Conservation (phyloP, 1,140 invertebrate genomes). For the Aricia agestis region DNA sequence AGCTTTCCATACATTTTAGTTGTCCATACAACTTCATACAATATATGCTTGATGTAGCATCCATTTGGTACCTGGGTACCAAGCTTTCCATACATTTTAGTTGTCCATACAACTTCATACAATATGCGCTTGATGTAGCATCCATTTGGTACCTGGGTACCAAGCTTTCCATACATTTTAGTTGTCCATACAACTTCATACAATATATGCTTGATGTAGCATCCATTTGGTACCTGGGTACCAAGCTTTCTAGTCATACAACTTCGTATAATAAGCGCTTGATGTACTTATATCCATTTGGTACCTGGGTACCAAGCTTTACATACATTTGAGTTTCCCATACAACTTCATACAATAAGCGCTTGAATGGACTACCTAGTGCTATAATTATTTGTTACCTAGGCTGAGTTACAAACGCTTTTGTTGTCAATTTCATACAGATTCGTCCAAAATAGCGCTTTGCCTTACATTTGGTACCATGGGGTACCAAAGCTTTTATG, state of each 20-base stretch:
- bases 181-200: neutral
- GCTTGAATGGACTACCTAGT: no score
- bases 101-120: neutral
- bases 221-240: neutral
- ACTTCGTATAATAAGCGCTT: neutral
- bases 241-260: neutral
- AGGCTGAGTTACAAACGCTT: no score
- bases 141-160: constrained; percentile 71
- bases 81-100: no score
- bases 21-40: neutral
- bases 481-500: no score
- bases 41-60: neutral
- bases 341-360: neutral
- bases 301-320: neutral
- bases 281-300: neutral
- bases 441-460: no score
- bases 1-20: constrained; percentile 29
- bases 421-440: no score
- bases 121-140: neutral
- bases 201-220: neutral
- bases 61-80: neutral
- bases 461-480: no score
- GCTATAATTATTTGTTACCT: no score
- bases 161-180: constrained; percentile 28
- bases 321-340: neutral